phyloP scores from a whole-genome alignment of 2,888 invertebrate genomes.

The Brenthis daphne region DNA sequence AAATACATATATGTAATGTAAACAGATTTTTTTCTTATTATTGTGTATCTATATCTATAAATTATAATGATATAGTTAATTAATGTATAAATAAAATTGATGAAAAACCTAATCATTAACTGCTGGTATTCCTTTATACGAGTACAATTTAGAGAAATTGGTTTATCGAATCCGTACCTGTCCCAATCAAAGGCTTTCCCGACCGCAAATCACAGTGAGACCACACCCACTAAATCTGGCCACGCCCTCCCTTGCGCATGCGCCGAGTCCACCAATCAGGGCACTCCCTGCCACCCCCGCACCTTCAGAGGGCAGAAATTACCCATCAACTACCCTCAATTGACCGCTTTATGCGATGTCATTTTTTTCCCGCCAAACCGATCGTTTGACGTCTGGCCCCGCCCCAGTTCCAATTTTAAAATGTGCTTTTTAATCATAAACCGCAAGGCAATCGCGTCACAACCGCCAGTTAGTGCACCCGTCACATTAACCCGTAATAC shows the following conservation, averaged over 20 bases:
- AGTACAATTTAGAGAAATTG: constrained; percentile 3
- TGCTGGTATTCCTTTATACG: background rate
- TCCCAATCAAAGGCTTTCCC: constrained; percentile 72
- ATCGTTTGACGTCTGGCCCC: constrained; percentile 65
- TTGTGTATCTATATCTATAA: too few relatives aligned
- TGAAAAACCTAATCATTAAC: too few relatives aligned
- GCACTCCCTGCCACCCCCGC: constrained; percentile 49
- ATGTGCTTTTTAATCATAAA: constrained; percentile 68
- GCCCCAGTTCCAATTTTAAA: constrained; percentile 67
- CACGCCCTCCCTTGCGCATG: constrained; percentile 67
- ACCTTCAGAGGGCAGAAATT: constrained; percentile 36
- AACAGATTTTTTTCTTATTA: too few relatives aligned
- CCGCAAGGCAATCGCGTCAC: constrained; percentile 59
- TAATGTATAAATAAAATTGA: too few relatives aligned
- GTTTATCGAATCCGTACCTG: constrained; percentile 52
- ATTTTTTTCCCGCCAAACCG: constrained; percentile 75
- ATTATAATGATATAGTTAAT: too few relatives aligned
- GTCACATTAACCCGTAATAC: constrained; percentile 45
- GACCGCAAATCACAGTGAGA: constrained; percentile 79
- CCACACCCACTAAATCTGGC: constrained; percentile 74
- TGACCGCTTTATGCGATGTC: constrained; percentile 73
- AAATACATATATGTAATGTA: too few relatives aligned
- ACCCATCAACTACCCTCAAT: constrained; percentile 66
- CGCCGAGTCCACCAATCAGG: constrained; percentile 63
- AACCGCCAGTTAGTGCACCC: constrained; percentile 54